Base-by-base conservation (phyloP, 2,113 vertebrate species). In the Macquaria australasica region DNA sequence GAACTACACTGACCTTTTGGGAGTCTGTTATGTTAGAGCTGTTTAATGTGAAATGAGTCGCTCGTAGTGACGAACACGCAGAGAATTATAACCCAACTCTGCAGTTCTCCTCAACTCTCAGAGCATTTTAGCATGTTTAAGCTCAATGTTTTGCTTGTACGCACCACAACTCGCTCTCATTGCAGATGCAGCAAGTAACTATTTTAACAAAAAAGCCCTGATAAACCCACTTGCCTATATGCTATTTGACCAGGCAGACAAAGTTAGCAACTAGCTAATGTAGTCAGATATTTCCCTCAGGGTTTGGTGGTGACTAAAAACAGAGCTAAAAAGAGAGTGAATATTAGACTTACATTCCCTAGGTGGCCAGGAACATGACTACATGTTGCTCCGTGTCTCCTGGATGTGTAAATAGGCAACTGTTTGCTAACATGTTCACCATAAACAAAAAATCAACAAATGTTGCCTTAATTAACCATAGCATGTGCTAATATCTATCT, bases 1-100 rank as follows among this genome's bases (percentile, higher is more conserved):
- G 72, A 69, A 37, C 34, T n/a, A 37, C 41, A 18, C 72, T 58
- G 45, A 85, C 55, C 37, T 37, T 53, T 58, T 50, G 31, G 15
- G 16, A 56, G 60, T 6, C 31, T 31, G 43, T 60, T 45, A 16
- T 34, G 45, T 16, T 16, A 37, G 69, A 60, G 53, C 71, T 4
- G 39, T 68, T 28, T 39, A 8, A 23, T 68, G 39, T 58, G 28
- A 37, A n/a, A 60, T 48, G 34, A 43, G 20, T 58, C 0, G 15
- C 51, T 81, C 1, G 1, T 43, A 0, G 21, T 39, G 3, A 63
- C 1, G 1, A 51, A 37, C 25, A n/a, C n/a, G 5, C 14, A 7
- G 14, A 50, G 21, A 37, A 10, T 48, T 28, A 8, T 45, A 23
- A 41, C 8, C 48, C 45, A 21, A 23, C 20, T 63, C 39, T 15